Evolutionary conservation across 2,797 vertebrate species (phyloP), one percentile per base, ranked within the genome.

Genomic region (Philypnodon macrostomus): DNA sequence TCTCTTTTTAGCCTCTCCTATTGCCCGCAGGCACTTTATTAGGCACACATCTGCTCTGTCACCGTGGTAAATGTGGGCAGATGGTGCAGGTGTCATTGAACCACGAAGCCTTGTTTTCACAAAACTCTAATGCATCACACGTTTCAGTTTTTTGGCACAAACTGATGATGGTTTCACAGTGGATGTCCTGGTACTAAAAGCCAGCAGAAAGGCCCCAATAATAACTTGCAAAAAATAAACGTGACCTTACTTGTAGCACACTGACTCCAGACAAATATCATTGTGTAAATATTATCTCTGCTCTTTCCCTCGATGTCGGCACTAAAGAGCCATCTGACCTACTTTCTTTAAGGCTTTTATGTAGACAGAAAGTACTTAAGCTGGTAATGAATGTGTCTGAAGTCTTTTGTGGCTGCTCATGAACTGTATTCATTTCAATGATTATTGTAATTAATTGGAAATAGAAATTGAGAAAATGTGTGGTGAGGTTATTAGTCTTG

Each of bases 31-130:
- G 31, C 15, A 31, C 16, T 18, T 32, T 15, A 47, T 47, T 47
- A 16, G 14, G 16, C 2, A 2, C 44, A 33, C 44, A 47, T 47
- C n/a, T 59, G 26, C 24, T 47, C 23, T 31, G 47, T 52, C 31
- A 59, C 46, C 13, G 41, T 24, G 50, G 37, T 55, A 64, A 67
- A 50, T 3, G 4, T 39, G 41, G 57, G 55, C 74, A 74, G 41
- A 70, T 61, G 70, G 70, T 19, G 12, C 42, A 58, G 67, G 58
- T 55, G 54, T 74, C 66, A 59, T 33, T 38, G 33, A 21, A 47
- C 26, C 21, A 38, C 63, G 42, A 35, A 30, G 15, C 7, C 39
- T 12, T 4, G 9, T 53, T 33, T 27, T 48, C 42, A 48, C 16
- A 7, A 48, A 33, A 44, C 26, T 35, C 55, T 45, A 47, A 39